These are phyloP conservation scores for Cyrtonyx montezumae DNA, from an alignment of 2,113 vertebrate genomes.

Conservation along the genomic window DNA sequence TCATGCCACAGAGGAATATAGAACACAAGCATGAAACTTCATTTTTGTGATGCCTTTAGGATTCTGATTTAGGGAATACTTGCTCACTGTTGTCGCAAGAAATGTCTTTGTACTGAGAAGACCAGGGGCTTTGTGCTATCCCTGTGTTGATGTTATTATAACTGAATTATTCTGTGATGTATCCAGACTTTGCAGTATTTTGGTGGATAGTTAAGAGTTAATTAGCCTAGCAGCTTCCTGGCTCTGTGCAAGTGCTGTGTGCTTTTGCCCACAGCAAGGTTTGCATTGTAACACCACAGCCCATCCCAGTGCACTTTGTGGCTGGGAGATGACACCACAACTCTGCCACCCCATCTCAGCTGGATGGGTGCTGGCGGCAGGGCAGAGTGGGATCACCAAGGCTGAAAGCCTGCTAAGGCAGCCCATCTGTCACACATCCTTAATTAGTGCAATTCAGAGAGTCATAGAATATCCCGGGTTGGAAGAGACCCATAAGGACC, in stretches of 20 bases:
- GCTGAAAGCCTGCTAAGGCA: not conserved
- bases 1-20: not conserved
- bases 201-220: not conserved
- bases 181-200: not conserved
- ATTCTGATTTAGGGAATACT: not conserved
- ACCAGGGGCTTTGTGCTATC: not conserved
- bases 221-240: not conserved
- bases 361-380: not conserved
- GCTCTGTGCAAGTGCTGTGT: not conserved
- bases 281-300: not conserved
- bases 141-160: not conserved
- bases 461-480: not conserved
- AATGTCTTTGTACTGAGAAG: not conserved
- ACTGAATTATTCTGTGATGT: not conserved
- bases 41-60: not conserved
- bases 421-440: not conserved
- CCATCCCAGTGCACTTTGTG: rapidly evolving
- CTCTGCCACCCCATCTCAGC: not conserved
- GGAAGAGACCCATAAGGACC: not conserved
- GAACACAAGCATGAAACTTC: not conserved
- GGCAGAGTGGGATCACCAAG: not conserved
- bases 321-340: not conserved
- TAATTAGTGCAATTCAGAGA: not conserved
- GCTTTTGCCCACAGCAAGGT: not conserved
- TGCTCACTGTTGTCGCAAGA: rapidly evolving